Evolutionary conservation across 2,888 invertebrate species (phyloP).

Genomic region (Smittia aterrima): DNA sequence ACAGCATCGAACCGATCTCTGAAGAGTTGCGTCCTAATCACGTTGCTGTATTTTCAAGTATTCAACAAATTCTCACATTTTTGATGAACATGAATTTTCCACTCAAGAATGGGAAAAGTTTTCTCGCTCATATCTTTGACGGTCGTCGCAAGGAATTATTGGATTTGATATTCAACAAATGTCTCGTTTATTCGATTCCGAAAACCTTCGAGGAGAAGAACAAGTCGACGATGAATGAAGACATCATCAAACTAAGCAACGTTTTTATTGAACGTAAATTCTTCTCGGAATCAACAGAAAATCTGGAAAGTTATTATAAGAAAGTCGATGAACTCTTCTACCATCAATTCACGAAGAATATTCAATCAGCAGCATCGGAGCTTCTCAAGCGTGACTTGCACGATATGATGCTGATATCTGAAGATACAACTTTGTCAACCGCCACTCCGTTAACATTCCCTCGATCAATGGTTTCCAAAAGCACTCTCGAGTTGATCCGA

Average conservation of each 20-base stretch:
- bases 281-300: conserved; percentile 57
- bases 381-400: conserved; percentile 82
- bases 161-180: conserved; percentile 67
- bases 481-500: conserved; percentile 52
- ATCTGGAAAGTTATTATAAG: conserved; percentile 67
- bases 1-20: conserved; percentile 47
- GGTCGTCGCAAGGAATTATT: conserved; percentile 52
- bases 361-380: conserved; percentile 64
- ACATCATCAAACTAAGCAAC: conserved; percentile 66
- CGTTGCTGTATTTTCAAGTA: conserved; percentile 49
- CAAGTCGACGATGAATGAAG: conserved; percentile 63
- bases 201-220: conserved; percentile 69
- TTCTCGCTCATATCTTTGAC: conserved; percentile 46
- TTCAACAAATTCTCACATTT: conserved; percentile 48
- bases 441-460: conserved; percentile 51
- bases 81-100: conserved; percentile 48
- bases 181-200: conserved; percentile 74
- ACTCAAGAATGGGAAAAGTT: conserved; percentile 47
- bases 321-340: conserved; percentile 75
- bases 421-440: conserved; percentile 47
- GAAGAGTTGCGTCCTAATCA: conserved; percentile 50
- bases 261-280: conserved; percentile 61
- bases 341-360: conserved; percentile 70
- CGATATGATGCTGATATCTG: conserved; percentile 62
- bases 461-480: conserved; percentile 53